A percentile compares a stretch with the other conserved stretches of the same genome.
Evolutionary conservation across 30 jellyfish, hydroid and myxozoan genomes (phyloP).

Genomic region (Sanderia malayensis): DNA sequence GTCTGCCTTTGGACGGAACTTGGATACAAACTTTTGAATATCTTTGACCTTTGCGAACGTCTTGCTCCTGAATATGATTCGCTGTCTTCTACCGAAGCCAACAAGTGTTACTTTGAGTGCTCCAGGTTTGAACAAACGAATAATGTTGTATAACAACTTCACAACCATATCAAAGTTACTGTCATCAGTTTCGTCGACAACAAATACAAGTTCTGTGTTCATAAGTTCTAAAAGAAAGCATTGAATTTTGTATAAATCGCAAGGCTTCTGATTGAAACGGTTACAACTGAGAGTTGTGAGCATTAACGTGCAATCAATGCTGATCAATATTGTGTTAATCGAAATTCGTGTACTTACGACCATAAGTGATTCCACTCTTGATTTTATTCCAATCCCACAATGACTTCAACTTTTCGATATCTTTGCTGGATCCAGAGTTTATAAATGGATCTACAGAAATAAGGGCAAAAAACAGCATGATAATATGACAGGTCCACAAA

Average conservation of each 20-base stretch:
- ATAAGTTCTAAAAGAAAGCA: slow-evolving; percentile 44
- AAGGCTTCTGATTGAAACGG: too few relatives aligned
- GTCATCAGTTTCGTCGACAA: slow-evolving; percentile 75
- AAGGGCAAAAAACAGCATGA: too few relatives aligned
- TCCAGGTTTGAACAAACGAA: slow-evolving; percentile 56
- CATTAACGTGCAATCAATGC: too few relatives aligned
- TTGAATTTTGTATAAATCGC: too few relatives aligned
- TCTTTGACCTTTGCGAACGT: slow-evolving; percentile 41
- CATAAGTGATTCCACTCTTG: slow-evolving; percentile 59
- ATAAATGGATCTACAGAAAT: slow-evolving; percentile 76
- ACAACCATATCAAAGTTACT: slow-evolving; percentile 74
- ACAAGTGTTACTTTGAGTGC: slow-evolving; percentile 50
- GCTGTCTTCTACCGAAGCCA: slow-evolving; percentile 51
- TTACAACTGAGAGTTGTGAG: too few relatives aligned
- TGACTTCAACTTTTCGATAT: slow-evolving; percentile 69
- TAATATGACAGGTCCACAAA: too few relatives aligned
- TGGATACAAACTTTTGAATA: slow-evolving; percentile 40
- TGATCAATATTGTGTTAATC: too few relatives aligned
- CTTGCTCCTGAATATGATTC: slow-evolving; percentile 26
- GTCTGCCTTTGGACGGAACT: slow-evolving; percentile 48
- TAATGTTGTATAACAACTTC: slow-evolving; percentile 66
- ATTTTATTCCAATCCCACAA: slow-evolving; percentile 84
- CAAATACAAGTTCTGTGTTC: slow-evolving; percentile 55
- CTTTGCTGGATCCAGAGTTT: slow-evolving; percentile 71
- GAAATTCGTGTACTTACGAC: too few relatives aligned